Evolutionary conservation across 2,113 vertebrate genomes (phyloP), one percentile per base, ranked within the genome.

Genomic region (Halichoeres trimaculatus): DNA sequence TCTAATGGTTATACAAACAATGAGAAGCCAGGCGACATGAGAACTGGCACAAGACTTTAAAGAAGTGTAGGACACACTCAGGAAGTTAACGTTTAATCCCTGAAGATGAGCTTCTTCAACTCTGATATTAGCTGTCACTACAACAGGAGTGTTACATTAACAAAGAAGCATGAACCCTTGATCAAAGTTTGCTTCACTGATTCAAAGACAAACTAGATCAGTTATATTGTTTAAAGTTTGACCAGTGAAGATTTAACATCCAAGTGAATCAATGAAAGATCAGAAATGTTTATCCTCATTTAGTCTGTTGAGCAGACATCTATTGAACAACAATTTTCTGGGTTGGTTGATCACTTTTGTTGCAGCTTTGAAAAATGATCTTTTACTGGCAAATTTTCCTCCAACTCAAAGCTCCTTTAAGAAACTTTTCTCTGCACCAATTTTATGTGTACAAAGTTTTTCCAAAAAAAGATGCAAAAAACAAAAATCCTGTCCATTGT

Each of bases 31-130:
- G n/a, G 11, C 40, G 41, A 13, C 61, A 76, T 58, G 26, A 43
- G 70, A 81, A 72, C 17, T 51, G 50, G 45, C 14, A 35, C 6
- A 48, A 30, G 34, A 47, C 12, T 50, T 40, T 4, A n/a, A 2
- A 8, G 5, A 66, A 45, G 48, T 73, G 24, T 1, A 36, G 8
- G 58, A 23, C 30, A 69, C 22, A 17, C 74, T 30, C 13, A 19
- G 50, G 54, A n/a, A 23, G 79, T 85, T 87, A 84, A 79, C 20
- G 13, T 87, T 85, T 81, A 76, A 76, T 55, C 54, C 52, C 13
- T 4, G 14, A 19, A 50, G 38, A 30, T 38, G 43, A 57, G 24
- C 14, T 74, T 20, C 57, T 38, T 65, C 52, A 68, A 54, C 51
- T 73, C 11, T 65, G 48, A 53, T 57, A 50, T 63, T 9, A 41